phyloP scores from a whole-genome alignment of 2,888 invertebrate species.

The Neoaliturus tenellus region DNA sequence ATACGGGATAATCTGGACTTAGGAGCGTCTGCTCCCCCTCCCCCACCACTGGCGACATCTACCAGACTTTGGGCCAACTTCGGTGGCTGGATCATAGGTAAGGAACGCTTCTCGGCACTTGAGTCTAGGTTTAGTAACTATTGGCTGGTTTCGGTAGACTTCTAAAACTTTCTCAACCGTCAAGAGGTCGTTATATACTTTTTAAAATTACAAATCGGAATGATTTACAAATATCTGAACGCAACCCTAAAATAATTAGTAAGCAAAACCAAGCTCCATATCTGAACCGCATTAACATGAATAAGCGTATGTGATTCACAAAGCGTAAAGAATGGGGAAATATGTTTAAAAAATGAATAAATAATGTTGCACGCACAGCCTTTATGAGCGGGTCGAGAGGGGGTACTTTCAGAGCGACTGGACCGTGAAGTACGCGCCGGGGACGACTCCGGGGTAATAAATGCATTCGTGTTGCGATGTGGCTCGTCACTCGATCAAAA shows the following conservation, averaged over 20 bases:
- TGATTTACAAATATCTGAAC: no score
- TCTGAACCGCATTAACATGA: background rate
- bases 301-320: background rate
- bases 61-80: background rate
- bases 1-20: constrained; percentile 49
- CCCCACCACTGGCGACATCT: background rate
- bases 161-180: no score
- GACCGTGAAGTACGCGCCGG: constrained; percentile 16
- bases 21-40: constrained; percentile 1
- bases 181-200: no score
- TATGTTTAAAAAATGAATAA: constrained; percentile 12
- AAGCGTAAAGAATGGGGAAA: background rate
- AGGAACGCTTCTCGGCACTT: background rate
- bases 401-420: constrained; percentile 18
- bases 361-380: background rate
- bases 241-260: background rate
- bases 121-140: no score
- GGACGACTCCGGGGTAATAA: background rate
- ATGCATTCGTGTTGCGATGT: background rate
- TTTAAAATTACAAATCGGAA: no score
- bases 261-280: background rate
- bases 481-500: background rate
- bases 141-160: no score
- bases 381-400: constrained; percentile 1
- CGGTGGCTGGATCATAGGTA: background rate